phyloP scores from a whole-genome alignment of 2,888 invertebrate genomes.

The Mythimna impura region DNA sequence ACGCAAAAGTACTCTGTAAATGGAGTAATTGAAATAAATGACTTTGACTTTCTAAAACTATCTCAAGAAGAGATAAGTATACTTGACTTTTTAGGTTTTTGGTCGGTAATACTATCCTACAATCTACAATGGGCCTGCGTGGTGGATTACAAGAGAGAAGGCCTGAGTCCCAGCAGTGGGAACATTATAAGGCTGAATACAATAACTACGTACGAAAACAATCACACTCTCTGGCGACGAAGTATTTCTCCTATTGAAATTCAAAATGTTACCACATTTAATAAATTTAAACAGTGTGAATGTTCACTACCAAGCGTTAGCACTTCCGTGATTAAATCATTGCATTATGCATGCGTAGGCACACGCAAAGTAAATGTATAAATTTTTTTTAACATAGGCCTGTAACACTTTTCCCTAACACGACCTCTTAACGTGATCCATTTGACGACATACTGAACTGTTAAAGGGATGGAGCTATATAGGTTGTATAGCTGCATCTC shows the following conservation, averaged over 20 bases:
- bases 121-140: too few species aligned
- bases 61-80: background rate
- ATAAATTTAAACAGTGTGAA: constrained; percentile 25
- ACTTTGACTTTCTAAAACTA: background rate
- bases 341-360: constrained; percentile 24
- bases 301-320: constrained; percentile 15
- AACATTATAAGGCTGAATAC: too few species aligned
- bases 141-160: too few species aligned
- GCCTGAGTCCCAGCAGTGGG: too few species aligned
- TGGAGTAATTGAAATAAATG: constrained; percentile 8
- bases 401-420: constrained; percentile 7
- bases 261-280: constrained; percentile 25
- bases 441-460: too few species aligned
- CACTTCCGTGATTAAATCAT: constrained; percentile 59
- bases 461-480: too few species aligned
- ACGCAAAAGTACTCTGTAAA: background rate
- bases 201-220: too few species aligned
- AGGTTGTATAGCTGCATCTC: too few species aligned
- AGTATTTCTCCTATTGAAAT: background rate
- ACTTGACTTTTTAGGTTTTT: background rate
- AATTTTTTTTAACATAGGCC: constrained; percentile 10
- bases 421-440: too few species aligned
- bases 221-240: too few species aligned
- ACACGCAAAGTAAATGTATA: constrained; percentile 32
- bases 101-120: background rate